Evolutionary conservation across 2,888 invertebrate species (phyloP), one percentile per base, ranked within the genome.

Genomic region (Erpobdella octoculata): DNA sequence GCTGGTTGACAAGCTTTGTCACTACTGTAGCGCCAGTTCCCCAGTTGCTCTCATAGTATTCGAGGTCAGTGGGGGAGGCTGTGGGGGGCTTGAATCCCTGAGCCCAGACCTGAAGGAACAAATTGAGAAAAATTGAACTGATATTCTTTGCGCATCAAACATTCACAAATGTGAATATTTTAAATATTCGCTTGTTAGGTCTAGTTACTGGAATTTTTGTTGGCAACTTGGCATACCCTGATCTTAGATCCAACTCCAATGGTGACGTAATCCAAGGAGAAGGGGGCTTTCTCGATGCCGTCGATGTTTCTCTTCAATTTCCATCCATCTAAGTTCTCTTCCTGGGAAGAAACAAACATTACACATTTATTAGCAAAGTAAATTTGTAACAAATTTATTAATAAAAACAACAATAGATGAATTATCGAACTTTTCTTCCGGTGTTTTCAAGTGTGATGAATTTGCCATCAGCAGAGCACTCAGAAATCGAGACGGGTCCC

Each of bases 391-490:
- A 53, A 53, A 6, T 25, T 6, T 53, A 53, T 25, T 53, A 53
- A 9, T 53, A 48, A 48, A 6, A 9, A 48, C 25, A 6, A n/a
- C 28, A 28, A 9, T 12, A 6, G 18, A 53, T 53, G 21, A 21
- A 62, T 33, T 8, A 33, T 62, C 70, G 21, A 53, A 78, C 78
- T 76, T 82, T 84, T 65, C 81, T 78, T 73, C 84, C 81, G 38
- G 84, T 85, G 78, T 85, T 85, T 77, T 85, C 85, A 35, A 85
- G 75, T 48, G 80, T 77, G 77, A 85, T 81, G 78, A 78, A 85
- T 75, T 84, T 83, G 68, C 85, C 85, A 72, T 85, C 83, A 9
- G 84, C 83, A 71, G 80, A 79, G 69, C 84, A 84, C 76, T 86
- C 85, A 84, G 70, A 59, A 69, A 74, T 74, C 67, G 73, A 72